Evolutionary conservation across 1,140 invertebrate genomes (phyloP).

Genomic region (Cyrtorhinus lividipennis): DNA sequence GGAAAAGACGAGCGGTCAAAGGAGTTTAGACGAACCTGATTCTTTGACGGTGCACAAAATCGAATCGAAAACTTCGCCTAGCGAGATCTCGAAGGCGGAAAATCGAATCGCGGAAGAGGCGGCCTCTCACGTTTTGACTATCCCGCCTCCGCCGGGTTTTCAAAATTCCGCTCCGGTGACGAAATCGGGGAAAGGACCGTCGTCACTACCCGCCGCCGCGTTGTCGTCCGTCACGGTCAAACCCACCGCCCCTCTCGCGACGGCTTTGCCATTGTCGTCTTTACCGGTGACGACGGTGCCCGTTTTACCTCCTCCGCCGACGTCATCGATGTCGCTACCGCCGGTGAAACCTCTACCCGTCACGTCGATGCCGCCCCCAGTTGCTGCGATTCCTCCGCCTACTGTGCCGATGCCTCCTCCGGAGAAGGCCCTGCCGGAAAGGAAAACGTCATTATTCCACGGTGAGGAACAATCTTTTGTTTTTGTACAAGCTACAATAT

Average conservation of each 20-base stretch:
- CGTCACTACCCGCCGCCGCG: not conserved
- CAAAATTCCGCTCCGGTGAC: not conserved
- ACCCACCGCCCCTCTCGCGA: not conserved
- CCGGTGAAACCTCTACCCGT: not conserved
- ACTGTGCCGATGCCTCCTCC: not conserved
- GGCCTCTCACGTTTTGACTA: not conserved
- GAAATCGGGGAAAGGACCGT: not conserved
- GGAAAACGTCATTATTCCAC: not conserved
- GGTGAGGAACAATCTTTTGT: no score
- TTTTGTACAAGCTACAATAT: no score
- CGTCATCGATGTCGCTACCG: not conserved
- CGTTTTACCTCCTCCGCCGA: not conserved
- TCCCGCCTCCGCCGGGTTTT: not conserved
- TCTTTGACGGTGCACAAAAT: constrained; percentile 3
- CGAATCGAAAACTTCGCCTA: not conserved
- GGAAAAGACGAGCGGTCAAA: constrained; percentile 42
- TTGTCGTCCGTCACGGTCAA: not conserved
- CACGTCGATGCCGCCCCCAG: not conserved
- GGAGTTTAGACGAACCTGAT: constrained; percentile 25
- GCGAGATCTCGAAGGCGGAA: not conserved
- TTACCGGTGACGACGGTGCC: not conserved
- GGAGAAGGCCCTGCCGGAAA: not conserved
- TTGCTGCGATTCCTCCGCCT: not conserved
- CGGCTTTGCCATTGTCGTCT: not conserved
- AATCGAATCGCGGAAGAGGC: not conserved